A percentile compares a stretch with the other conserved stretches of the same genome.
These are phyloP conservation scores for Subanguina moxae DNA, from an alignment of 1,140 invertebrate genomes.

Conservation along the genomic window DNA sequence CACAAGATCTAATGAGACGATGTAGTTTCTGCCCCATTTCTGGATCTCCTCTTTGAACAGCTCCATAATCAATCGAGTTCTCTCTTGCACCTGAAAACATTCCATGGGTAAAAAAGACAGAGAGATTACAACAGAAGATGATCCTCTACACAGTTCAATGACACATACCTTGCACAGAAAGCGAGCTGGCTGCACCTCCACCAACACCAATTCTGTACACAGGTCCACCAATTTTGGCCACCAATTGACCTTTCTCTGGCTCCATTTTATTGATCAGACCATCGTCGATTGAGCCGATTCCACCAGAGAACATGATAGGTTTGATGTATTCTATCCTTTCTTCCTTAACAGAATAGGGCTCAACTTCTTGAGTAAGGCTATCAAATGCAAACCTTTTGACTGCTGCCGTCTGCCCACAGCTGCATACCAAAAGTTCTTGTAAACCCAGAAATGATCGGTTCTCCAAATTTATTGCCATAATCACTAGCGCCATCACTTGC, in stretches of 20 bases:
- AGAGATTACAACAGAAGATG: too few species aligned
- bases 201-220: constrained; percentile 94
- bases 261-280: constrained; percentile 27
- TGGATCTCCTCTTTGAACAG: constrained; percentile 92
- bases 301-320: constrained; percentile 88
- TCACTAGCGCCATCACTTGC: constrained; percentile 96
- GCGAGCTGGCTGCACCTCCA: constrained; percentile 88
- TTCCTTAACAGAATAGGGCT: constrained; percentile 1
- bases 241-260: constrained; percentile 59
- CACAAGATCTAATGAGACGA: constrained; percentile 81
- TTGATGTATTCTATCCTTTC: constrained; percentile 87
- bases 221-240: constrained; percentile 91
- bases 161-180: constrained; percentile 67
- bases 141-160: too few species aligned
- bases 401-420: constrained; percentile 14
- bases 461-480: constrained; percentile 96
- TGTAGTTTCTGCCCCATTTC: constrained; percentile 98
- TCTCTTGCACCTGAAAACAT: constrained; percentile 70
- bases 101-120: too few species aligned
- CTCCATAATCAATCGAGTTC: constrained; percentile 83
- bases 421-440: constrained; percentile 76
- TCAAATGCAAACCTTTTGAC: background rate
- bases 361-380: background rate
- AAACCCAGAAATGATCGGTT: constrained; percentile 86
- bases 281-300: constrained; percentile 27